phyloP scores from a whole-genome alignment of 1,140 invertebrate genomes.

The Drosophila nannoptera region DNA sequence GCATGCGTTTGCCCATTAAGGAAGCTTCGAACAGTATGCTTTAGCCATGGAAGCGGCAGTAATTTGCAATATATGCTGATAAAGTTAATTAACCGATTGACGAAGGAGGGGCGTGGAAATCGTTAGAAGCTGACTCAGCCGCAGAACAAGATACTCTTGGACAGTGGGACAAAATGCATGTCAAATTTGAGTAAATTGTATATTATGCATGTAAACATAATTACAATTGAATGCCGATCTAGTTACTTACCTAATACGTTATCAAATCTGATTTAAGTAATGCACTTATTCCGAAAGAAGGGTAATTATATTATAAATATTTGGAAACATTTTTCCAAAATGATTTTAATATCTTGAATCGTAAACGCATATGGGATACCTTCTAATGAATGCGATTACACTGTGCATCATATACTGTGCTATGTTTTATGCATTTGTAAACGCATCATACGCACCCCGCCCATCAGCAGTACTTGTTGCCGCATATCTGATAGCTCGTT shows the following conservation, averaged over 20 bases:
- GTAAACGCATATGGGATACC: not conserved
- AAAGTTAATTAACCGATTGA: conserved; percentile 69
- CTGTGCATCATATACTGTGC: not conserved
- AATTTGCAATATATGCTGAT: conserved; percentile 59
- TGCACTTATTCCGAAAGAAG: too few relatives aligned
- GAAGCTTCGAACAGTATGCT: conserved; percentile 17
- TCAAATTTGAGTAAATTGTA: conserved; percentile 15
- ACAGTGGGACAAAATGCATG: conserved; percentile 40
- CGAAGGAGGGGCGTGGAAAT: conserved; percentile 46
- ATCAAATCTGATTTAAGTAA: too few relatives aligned
- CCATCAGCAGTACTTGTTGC: conserved; percentile 34
- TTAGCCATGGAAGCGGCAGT: conserved; percentile 10
- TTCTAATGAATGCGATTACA: not conserved
- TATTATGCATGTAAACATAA: conserved; percentile 4
- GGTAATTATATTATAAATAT: too few relatives aligned
- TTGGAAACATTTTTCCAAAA: too few relatives aligned
- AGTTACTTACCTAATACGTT: too few relatives aligned
- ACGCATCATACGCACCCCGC: conserved; percentile 1
- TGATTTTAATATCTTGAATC: too few relatives aligned
- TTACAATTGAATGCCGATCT: not conserved
- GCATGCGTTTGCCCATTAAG: conserved; percentile 29
- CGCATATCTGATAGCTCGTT: not conserved
- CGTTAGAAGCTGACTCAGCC: conserved; percentile 70
- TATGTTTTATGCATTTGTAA: conserved; percentile 3
- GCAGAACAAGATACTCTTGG: conserved; percentile 41